Evolutionary conservation across 2,113 vertebrate genomes (phyloP).

Genomic region (Tenebrosternarchus preto): DNA sequence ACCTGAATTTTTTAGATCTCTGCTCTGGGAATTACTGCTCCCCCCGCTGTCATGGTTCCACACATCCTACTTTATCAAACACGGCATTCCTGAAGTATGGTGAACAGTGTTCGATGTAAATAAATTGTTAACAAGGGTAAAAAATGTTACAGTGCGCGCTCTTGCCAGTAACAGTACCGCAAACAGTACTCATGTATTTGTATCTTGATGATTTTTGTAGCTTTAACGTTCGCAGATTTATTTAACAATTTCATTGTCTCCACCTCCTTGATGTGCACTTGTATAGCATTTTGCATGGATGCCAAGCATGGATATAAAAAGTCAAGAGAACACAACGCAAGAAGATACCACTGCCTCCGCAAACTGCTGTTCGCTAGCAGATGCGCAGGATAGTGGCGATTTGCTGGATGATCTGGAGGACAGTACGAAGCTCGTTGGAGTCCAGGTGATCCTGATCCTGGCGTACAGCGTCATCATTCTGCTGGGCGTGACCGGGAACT

Average conservation of each 20-base stretch:
- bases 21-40: too few species aligned
- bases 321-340: slow-evolving; percentile 38
- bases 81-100: too few species aligned
- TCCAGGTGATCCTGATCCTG: slow-evolving; percentile 88
- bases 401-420: slow-evolving; percentile 78
- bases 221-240: too few species aligned
- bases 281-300: slow-evolving; percentile 14
- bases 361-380: slow-evolving; percentile 27
- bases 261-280: background rate
- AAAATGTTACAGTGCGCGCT: too few species aligned
- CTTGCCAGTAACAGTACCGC: too few species aligned
- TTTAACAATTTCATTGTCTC: background rate
- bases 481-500: slow-evolving; percentile 91
- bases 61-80: too few species aligned
- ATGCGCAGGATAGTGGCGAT: slow-evolving; percentile 33
- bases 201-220: too few species aligned
- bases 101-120: too few species aligned
- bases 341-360: background rate
- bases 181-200: too few species aligned
- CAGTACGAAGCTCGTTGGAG: slow-evolving; percentile 86
- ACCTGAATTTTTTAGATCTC: too few species aligned
- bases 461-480: slow-evolving; percentile 94
- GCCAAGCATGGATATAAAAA: slow-evolving; percentile 41
- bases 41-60: too few species aligned
- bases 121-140: too few species aligned